These are phyloP conservation scores for Pangasianodon hypophthalmus DNA, from an alignment of 2,113 vertebrate genomes.

Conservation along the genomic window DNA sequence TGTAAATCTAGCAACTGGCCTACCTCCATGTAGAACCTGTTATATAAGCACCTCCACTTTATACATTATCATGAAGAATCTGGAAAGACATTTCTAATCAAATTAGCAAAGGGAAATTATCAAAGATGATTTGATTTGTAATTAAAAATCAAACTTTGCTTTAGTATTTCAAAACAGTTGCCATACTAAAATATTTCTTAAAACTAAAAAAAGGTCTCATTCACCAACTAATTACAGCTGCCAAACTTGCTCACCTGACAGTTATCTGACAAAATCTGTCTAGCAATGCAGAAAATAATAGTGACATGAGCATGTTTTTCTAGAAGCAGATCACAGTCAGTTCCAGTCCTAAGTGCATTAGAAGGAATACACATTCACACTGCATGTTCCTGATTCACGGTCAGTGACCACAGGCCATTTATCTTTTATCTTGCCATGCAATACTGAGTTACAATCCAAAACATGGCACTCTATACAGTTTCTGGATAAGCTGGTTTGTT, in stretches of 20 bases:
- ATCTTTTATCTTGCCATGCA: neutral
- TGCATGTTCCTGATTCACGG: neutral
- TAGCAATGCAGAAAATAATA: neutral
- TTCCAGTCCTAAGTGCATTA: slow-evolving; percentile 37
- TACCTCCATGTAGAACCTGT: slow-evolving; percentile 8
- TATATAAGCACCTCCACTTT: neutral
- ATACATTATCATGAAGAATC: neutral
- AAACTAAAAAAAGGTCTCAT: neutral
- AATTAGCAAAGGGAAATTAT: neutral
- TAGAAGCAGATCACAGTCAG: slow-evolving; percentile 20
- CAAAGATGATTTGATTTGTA: neutral
- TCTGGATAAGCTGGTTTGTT: neutral
- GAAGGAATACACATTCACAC: slow-evolving; percentile 9
- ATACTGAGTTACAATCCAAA: neutral
- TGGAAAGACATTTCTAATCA: neutral
- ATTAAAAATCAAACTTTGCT: neutral
- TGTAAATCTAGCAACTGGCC: neutral
- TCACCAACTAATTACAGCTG: neutral
- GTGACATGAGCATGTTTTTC: neutral
- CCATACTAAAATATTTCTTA: neutral
- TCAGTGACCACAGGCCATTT: neutral
- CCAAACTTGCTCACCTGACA: slow-evolving; percentile 11
- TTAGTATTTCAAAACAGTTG: slow-evolving; percentile 1
- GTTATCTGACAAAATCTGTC: neutral
- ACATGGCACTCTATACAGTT: neutral